These are phyloP conservation scores for Coreius guichenoti DNA, from an alignment of 2,797 vertebrate genomes.

Conservation along the genomic window DNA sequence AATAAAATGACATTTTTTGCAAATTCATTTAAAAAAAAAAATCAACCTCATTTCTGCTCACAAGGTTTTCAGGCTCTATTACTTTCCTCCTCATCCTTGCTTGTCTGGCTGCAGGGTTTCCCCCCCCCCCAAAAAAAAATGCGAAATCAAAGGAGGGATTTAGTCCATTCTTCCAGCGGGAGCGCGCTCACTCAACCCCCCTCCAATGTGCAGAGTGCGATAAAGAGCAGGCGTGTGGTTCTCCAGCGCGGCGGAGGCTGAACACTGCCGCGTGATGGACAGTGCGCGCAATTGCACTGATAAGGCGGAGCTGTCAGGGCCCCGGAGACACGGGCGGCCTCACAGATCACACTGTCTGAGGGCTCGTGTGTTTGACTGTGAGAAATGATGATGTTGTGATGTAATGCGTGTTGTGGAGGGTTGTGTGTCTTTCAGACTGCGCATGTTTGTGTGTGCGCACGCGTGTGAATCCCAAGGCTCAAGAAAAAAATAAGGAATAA, in stretches of 20 bases:
- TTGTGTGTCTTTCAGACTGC: not conserved
- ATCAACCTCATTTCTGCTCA: not conserved
- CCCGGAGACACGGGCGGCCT: not conserved
- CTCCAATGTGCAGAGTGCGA: slow-evolving; percentile 79
- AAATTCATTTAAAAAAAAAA: not conserved
- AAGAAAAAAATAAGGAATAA: not conserved
- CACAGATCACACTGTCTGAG: not conserved
- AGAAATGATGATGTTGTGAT: slow-evolving; percentile 19
- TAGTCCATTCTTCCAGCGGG: slow-evolving; percentile 46
- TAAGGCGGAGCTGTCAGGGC: slow-evolving; percentile 27
- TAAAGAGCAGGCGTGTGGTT: slow-evolving; percentile 78
- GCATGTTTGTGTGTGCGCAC: not conserved
- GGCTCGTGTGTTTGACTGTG: not conserved
- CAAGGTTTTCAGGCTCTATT: not conserved
- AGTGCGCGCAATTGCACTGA: slow-evolving; percentile 72
- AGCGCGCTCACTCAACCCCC: slow-evolving; percentile 31
- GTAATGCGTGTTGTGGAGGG: slow-evolving; percentile 31
- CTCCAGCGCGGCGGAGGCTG: slow-evolving; percentile 71
- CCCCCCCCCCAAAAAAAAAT: not conserved
- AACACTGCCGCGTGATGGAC: slow-evolving; percentile 80
- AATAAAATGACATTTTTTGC: not conserved
- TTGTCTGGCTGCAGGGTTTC: slow-evolving; percentile 4
- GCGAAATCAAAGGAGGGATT: slow-evolving; percentile 57
- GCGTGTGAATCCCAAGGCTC: slow-evolving; percentile 3
- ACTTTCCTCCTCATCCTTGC: slow-evolving; percentile 10